A percentile compares a stretch with the other conserved stretches of the same genome.
These are phyloP conservation scores for Sus scrofa DNA, from an alignment of 2,113 vertebrate species.

Conservation along the genomic window DNA sequence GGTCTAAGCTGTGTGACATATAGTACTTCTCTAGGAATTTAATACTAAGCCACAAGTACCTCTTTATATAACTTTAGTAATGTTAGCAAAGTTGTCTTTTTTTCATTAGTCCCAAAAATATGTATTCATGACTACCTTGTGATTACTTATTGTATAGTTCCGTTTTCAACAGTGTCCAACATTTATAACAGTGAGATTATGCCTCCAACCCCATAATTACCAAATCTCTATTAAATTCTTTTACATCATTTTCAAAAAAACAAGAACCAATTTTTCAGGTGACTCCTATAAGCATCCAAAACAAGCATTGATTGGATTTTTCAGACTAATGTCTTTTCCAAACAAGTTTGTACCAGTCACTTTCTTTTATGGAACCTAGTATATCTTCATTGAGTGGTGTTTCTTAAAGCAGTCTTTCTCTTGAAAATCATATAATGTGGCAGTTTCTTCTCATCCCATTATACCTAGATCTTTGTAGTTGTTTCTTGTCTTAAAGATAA, in stretches of 20 bases:
- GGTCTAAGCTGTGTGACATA: neutral
- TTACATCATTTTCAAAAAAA: neutral
- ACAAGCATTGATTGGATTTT: neutral
- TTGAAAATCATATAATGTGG: neutral
- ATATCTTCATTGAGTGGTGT: neutral
- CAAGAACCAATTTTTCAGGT: neutral
- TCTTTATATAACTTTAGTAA: slow-evolving; percentile 30
- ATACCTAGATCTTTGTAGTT: neutral
- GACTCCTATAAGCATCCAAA: neutral
- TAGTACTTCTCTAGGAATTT: neutral
- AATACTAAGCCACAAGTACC: neutral
- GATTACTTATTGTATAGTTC: neutral
- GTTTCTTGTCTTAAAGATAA: neutral
- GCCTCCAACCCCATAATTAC: neutral
- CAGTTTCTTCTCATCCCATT: neutral
- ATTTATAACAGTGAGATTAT: slow-evolving; percentile 2
- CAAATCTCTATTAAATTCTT: slow-evolving; percentile 12
- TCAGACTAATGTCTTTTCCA: neutral
- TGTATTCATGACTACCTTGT: neutral
- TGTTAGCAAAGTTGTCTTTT: neutral
- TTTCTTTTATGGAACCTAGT: neutral
- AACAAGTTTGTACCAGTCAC: neutral
- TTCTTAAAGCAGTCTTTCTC: slow-evolving; percentile 1
- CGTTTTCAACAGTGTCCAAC: neutral
- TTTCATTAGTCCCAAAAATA: neutral